Evolutionary conservation across 1,140 invertebrate genomes (phyloP).

Genomic region (Bombus sylvicola): DNA sequence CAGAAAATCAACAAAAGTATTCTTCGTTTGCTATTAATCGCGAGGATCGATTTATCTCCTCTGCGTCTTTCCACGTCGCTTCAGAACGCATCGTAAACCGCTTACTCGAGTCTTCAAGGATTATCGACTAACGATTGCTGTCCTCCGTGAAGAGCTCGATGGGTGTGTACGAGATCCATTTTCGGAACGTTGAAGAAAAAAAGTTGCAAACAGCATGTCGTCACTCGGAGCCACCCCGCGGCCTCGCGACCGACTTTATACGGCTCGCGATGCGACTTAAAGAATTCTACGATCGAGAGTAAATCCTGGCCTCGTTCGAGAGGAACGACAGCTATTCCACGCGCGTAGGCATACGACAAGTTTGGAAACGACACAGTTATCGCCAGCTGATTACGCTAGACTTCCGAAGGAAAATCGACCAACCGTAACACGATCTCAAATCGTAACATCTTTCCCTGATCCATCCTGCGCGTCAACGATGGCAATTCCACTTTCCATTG

Average conservation of each 20-base stretch:
- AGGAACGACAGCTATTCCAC: constrained; percentile 43
- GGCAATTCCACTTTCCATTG: constrained; percentile 1
- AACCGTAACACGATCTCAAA: neutral
- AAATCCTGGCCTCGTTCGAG: constrained; percentile 45
- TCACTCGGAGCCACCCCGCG: constrained; percentile 30
- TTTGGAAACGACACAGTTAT: constrained; percentile 68
- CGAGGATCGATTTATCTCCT: neutral
- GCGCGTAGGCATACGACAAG: constrained; percentile 58
- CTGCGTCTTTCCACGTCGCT: neutral
- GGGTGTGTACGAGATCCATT: constrained; percentile 33
- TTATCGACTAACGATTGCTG: neutral
- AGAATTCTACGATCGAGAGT: constrained; percentile 45
- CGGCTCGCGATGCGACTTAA: constrained; percentile 16
- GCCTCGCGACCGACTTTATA: constrained; percentile 56
- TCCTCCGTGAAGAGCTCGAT: neutral
- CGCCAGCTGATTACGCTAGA: constrained; percentile 47
- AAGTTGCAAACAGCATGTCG: constrained; percentile 30
- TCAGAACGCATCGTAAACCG: neutral
- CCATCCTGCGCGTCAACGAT: too few species aligned
- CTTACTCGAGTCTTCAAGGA: neutral
- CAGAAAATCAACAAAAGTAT: too few species aligned
- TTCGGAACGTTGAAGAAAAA: constrained; percentile 11
- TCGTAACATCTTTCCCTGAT: constrained; percentile 28
- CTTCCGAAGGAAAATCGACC: constrained; percentile 2
- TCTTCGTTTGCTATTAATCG: too few species aligned